Percentiles rank a stretch among this genome's conserved stretches.
phyloP scores from a whole-genome alignment of 2,888 invertebrate species.

The Andrena bicolor region DNA sequence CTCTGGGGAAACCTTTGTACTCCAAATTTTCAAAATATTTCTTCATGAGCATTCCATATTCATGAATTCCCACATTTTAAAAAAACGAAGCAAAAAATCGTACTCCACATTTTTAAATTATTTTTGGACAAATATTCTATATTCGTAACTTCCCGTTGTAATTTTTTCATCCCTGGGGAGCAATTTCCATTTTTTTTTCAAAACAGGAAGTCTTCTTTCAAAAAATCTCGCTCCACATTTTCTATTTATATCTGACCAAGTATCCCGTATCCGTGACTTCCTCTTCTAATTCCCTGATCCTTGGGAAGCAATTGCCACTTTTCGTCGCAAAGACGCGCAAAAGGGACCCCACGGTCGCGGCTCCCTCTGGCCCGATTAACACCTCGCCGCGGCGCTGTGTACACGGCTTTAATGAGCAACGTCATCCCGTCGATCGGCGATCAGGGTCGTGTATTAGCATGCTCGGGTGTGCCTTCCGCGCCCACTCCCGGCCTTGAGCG shows the following conservation, averaged over 20 bases:
- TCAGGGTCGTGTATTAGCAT: conserved; percentile 71
- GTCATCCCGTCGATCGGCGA: conserved; percentile 64
- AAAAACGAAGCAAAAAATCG: not conserved
- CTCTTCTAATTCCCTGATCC: not conserved
- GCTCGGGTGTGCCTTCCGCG: conserved; percentile 74
- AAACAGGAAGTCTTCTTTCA: not conserved
- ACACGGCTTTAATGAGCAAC: conserved; percentile 51
- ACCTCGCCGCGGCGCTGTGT: conserved; percentile 17
- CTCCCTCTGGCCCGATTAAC: conserved; percentile 9
- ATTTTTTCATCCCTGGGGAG: not conserved
- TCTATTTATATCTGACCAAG: not conserved
- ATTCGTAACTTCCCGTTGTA: not conserved
- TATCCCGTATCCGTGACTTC: not conserved
- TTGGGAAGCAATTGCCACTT: conserved; percentile 5
- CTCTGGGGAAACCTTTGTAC: not conserved
- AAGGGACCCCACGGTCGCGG: conserved; percentile 8
- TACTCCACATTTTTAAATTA: not conserved
- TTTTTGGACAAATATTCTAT: not conserved
- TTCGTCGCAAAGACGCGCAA: conserved; percentile 10
- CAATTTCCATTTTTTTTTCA: not conserved
- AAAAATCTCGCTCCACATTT: not conserved
- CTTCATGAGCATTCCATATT: not conserved
- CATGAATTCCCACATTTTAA: not conserved
- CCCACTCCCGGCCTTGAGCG: conserved; percentile 71
- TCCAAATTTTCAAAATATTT: not conserved